A percentile compares a stretch with the other conserved stretches of the same genome.
Conservation (phyloP, 2,888 invertebrate species). For the Melanotus villosus region DNA sequence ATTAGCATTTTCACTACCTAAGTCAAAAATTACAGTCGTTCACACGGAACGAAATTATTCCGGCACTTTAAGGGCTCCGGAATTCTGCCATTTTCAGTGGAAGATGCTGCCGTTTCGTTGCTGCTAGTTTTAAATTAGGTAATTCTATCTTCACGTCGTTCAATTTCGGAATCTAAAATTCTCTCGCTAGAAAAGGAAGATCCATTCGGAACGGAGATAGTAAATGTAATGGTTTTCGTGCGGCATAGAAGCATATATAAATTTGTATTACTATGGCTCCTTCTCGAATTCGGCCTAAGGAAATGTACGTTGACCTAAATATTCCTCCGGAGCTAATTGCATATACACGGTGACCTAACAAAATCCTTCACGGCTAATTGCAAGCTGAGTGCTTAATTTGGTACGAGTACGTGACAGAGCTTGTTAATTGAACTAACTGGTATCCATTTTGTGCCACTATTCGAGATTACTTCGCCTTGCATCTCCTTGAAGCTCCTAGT, state of each 20-base stretch:
- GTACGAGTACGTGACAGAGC: neutral
- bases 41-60: constrained; percentile 2
- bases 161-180: constrained; percentile 12
- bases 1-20: neutral
- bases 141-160: constrained; percentile 15
- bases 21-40: constrained; percentile 7
- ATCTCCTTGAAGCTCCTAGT: too few species aligned
- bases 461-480: too few species aligned
- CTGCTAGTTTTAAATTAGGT: constrained; percentile 18
- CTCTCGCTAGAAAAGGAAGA: neutral
- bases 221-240: constrained; percentile 27
- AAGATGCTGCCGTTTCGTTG: constrained; percentile 16
- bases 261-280: constrained; percentile 34
- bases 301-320: constrained; percentile 23
- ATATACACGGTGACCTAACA: neutral
- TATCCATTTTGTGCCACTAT: too few species aligned
- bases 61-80: neutral
- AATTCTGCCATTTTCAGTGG: constrained; percentile 14
- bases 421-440: neutral
- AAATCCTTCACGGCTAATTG: constrained; percentile 1
- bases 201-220: neutral
- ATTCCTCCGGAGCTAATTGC: constrained; percentile 19
- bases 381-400: neutral
- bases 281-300: constrained; percentile 14
- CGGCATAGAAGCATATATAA: constrained; percentile 35